Evolutionary conservation across 1,140 invertebrate species (phyloP).

Genomic region (Drosophila mauritiana): DNA sequence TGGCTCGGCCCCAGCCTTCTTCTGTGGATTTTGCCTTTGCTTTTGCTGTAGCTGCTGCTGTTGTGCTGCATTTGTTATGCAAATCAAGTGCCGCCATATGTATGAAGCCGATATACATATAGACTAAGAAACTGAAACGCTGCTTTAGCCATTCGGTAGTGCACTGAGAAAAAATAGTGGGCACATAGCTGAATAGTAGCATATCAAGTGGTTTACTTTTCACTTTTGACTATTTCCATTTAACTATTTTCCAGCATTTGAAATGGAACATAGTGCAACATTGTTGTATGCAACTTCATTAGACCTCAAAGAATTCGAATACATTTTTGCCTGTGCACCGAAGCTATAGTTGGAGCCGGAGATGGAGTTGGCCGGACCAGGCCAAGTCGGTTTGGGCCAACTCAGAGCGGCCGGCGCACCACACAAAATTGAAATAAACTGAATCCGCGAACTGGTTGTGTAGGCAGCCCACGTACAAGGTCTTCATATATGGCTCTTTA

Average conservation of each 20-base stretch:
- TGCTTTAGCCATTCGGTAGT: slow-evolving; percentile 34
- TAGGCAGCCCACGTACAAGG: slow-evolving; percentile 81
- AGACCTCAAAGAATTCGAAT: too few relatives aligned
- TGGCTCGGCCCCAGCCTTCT: slow-evolving; percentile 21
- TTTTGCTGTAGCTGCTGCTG: slow-evolving; percentile 18
- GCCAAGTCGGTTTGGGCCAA: slow-evolving; percentile 18
- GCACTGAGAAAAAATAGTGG: slow-evolving; percentile 3
- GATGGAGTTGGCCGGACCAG: slow-evolving; percentile 36
- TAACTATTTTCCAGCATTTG: too few relatives aligned
- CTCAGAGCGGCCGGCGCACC: slow-evolving; percentile 21
- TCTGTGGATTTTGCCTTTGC: slow-evolving; percentile 35
- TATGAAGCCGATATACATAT: slow-evolving; percentile 28
- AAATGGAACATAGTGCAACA: too few relatives aligned
- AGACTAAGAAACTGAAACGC: slow-evolving; percentile 60
- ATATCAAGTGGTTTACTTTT: too few relatives aligned
- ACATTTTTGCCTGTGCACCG: slow-evolving; percentile 5
- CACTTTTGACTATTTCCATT: too few relatives aligned
- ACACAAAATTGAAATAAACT: slow-evolving; percentile 73
- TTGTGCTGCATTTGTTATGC: slow-evolving; percentile 76
- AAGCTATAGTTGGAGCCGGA: slow-evolving; percentile 36
- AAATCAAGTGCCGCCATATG: slow-evolving; percentile 78
- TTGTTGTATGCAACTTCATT: too few relatives aligned
- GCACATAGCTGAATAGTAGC: background rate
- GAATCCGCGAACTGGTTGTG: slow-evolving; percentile 77
- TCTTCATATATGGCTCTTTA: slow-evolving; percentile 81